Evolutionary conservation across 2,113 vertebrate genomes (phyloP).

Genomic region (Stegostoma tigrinum): DNA sequence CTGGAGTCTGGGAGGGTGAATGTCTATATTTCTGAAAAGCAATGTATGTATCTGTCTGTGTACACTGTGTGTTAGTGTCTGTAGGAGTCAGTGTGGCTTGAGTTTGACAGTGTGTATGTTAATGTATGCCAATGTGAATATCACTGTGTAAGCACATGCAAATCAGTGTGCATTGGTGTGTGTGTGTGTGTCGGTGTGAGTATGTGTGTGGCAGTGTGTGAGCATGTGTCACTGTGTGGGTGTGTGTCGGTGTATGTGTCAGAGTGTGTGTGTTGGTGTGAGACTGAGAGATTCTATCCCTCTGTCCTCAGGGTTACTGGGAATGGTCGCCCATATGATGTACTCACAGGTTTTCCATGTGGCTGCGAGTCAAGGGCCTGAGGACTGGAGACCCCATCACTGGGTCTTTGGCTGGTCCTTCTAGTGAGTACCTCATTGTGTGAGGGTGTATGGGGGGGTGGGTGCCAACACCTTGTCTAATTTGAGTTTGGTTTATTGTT

Average conservation of each 20-base stretch:
- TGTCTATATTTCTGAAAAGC: not conserved
- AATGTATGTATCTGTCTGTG: not conserved
- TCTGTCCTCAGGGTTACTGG: conserved; percentile 34
- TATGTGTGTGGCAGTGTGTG: not conserved
- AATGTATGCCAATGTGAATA: not conserved
- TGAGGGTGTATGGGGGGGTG: not conserved
- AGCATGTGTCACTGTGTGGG: not conserved
- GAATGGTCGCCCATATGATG: conserved; percentile 41
- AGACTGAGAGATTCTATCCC: too few relatives aligned
- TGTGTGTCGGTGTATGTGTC: too few relatives aligned
- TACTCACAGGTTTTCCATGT: conserved; percentile 40
- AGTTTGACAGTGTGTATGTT: too few relatives aligned
- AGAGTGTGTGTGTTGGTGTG: not conserved
- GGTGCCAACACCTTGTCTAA: too few relatives aligned
- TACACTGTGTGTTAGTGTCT: too few relatives aligned
- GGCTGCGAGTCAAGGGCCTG: conserved; percentile 37
- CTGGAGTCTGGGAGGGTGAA: not conserved
- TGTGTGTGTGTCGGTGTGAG: not conserved
- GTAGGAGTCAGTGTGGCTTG: too few relatives aligned
- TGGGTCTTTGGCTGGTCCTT: conserved; percentile 41
- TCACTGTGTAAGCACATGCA: not conserved
- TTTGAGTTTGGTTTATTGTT: too few relatives aligned
- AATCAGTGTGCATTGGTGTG: not conserved
- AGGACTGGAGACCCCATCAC: conserved; percentile 39
- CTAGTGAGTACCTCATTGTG: conserved; percentile 25